Evolutionary conservation across 2,888 invertebrate genomes (phyloP), one percentile per base, ranked within the genome.

Genomic region (Coelopa pilipes): DNA sequence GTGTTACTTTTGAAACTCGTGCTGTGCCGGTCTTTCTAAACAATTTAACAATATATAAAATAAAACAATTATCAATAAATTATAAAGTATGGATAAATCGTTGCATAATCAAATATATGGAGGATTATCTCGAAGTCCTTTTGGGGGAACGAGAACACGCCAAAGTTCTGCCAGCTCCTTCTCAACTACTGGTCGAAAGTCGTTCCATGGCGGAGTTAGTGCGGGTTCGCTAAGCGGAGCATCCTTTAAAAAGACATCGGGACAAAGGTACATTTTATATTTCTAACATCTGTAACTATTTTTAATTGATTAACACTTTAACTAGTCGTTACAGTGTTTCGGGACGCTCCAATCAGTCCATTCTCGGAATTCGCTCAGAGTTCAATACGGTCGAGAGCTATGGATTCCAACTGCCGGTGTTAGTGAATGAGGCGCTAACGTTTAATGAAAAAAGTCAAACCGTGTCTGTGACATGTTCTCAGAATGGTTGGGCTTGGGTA

Each of bases 341-440:
- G 0, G 91, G 90, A 34, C 89, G 91, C 75, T 91, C 92, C 0
- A 90, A 90, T 75, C 92, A 92, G 80, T 91, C 92, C 0, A 91
- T 93, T 19, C 93, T 95, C 87, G 89, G 95, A 10, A 90, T 96
- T 60, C 93, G 94, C 80, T 93, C 94, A 0, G 90, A 92, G 24
- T 90, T 90, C 79, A 93, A 93, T 83, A 89, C 91, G 17, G 91
- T 96, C 0, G 95, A 96, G 85, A 92, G 91, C 72, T 96, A 92
- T 88, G 96, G 96, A 0, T 89, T 92, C 46, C 91, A 95, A 1
- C 86, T 96, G 62, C 97, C 97, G 47, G 96, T 97, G 1, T 90
- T 94, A 74, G 94, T 97, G 2, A 96, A 95, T 24, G 97, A 97
- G 88, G 94, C 95, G 0, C 88, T 97, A 34, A 94, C 95, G 62